Percentiles rank a stretch among this genome's conserved stretches.
phyloP scores from a whole-genome alignment of 1,140 invertebrate species.

The Odontomachus brunneus region DNA sequence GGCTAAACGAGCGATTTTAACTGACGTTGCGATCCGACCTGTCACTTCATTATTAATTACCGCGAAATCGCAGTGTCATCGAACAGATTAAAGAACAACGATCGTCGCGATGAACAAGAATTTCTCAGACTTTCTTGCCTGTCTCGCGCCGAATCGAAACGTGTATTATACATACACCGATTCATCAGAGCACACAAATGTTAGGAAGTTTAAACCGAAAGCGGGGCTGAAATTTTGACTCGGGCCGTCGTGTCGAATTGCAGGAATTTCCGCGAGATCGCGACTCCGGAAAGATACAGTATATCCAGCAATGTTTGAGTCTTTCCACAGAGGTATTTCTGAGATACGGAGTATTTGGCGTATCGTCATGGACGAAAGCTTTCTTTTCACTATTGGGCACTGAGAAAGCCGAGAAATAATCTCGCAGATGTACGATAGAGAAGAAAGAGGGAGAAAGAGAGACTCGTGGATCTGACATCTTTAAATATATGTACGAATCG shows the following conservation, averaged over 20 bases:
- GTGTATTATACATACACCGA: too few species aligned
- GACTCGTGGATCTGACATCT: background rate
- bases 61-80: background rate
- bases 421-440: too few species aligned
- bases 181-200: too few species aligned
- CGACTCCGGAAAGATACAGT: background rate
- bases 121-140: slow-evolving; percentile 3
- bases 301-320: background rate
- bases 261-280: background rate
- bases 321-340: background rate
- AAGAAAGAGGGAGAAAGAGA: too few species aligned
- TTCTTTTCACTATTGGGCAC: too few species aligned
- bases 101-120: background rate
- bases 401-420: too few species aligned
- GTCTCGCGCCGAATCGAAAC: too few species aligned
- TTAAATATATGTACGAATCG: background rate
- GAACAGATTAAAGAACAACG: background rate
- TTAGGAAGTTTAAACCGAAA: too few species aligned
- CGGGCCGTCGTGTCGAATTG: background rate
- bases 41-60: slow-evolving; percentile 39
- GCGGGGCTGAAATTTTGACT: too few species aligned
- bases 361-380: too few species aligned
- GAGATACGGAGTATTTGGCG: background rate
- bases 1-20: slow-evolving; percentile 17
- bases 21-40: background rate